Evolutionary conservation across 2,888 invertebrate species (phyloP), one percentile per base, ranked within the genome.

Genomic region (Euplagia quadripunctaria): DNA sequence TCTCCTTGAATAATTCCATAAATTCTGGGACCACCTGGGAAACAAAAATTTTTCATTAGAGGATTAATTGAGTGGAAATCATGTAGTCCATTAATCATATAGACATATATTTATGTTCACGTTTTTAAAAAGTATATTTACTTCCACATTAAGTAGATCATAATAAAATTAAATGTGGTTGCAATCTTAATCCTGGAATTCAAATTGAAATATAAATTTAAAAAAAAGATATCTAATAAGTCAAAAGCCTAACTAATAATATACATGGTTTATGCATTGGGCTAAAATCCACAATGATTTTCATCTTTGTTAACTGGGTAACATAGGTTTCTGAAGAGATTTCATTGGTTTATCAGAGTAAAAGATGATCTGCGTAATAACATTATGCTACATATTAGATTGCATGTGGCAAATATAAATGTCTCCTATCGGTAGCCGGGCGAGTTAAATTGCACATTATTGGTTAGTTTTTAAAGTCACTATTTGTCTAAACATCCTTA

Each of bases 1-100:
- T 96, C 94, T 99, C 99, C 86, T 98, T 98, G 91, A 99, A 99
- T 31, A 99, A 96, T 93, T 99, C 99, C 96, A 97, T 97, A 90
- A 99, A 99, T 92, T 99, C 98, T 1, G 99, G 99, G 31, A 99
- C 98, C 75, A 99, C 97, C 96, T 96, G 88, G 70, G n/a, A 94
- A 94, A 67, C 67, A 84, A 79, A 81, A 74, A 55, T 12, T 49
- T 55, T 42, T 51, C 41, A 12, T n/a, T 46, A 64, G 8, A 46
- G 43, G 43, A 43, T 9, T 42, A 14, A 64, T 46, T 46, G 4
- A 9, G 43, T 46, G 6, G 43, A 46, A 8, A 6, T 46, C 9
- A 46, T 46, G 43, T 46, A 46, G 43, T 8, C 2, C 31, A 58
- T 11, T 11, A 12, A 12, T 49, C 49, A 49, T 12, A 9, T 49